Percentiles rank a stretch among this genome's conserved stretches.
phyloP scores from a whole-genome alignment of 2,888 invertebrate species.

The Agapostemon virescens region DNA sequence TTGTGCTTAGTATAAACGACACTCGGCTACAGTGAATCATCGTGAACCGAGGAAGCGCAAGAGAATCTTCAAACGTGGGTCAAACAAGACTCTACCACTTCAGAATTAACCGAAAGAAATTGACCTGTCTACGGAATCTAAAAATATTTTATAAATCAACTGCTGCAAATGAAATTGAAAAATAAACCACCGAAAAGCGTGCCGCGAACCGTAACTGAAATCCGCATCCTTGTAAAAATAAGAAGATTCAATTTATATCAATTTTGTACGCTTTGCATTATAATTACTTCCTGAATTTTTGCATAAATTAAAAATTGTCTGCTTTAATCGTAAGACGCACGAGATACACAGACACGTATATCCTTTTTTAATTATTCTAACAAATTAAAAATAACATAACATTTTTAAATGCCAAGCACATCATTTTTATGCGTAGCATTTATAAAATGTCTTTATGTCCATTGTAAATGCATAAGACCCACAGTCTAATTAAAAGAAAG shows the following conservation, averaged over 20 bases:
- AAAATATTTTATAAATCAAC: neutral
- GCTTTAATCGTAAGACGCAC: too few species aligned
- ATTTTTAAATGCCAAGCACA: too few species aligned
- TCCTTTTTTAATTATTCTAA: too few species aligned
- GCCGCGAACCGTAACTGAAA: neutral
- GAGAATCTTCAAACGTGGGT: neutral
- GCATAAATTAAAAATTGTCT: neutral
- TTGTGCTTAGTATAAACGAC: slow-evolving; percentile 8
- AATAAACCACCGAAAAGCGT: too few species aligned
- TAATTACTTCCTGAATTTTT: neutral
- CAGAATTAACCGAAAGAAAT: neutral
- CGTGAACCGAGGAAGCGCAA: neutral
- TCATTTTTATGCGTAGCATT: too few species aligned
- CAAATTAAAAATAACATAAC: too few species aligned
- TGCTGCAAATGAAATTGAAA: neutral
- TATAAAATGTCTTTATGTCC: too few species aligned
- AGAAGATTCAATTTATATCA: neutral
- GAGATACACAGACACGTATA: too few species aligned
- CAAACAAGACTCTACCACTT: neutral
- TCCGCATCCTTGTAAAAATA: neutral
- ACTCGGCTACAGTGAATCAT: neutral
- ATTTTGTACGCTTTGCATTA: too few species aligned
- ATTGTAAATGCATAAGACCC: too few species aligned
- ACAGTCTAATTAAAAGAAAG: too few species aligned
- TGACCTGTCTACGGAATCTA: neutral